These are phyloP conservation scores for Pangasius krempfi DNA, from an alignment of 2,797 vertebrate species.

Conservation along the genomic window DNA sequence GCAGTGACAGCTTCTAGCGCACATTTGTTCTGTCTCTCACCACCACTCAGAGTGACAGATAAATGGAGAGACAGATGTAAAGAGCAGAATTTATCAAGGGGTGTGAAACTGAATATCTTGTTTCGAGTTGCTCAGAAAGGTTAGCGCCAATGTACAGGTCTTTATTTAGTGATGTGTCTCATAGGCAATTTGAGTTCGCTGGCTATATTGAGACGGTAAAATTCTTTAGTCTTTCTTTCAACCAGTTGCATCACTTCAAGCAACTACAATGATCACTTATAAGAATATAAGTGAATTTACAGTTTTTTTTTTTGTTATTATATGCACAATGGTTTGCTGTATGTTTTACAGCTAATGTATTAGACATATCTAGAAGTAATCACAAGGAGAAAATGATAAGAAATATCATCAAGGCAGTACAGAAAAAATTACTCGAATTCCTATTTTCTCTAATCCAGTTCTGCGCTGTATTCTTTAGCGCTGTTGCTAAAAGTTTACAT, in stretches of 20 bases:
- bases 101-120: conserved; percentile 74
- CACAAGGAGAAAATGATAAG: background rate
- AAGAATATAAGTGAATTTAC: conserved; percentile 15
- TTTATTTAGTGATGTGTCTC: conserved; percentile 75
- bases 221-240: conserved; percentile 67
- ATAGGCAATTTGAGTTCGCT: conserved; percentile 61
- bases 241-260: conserved; percentile 74
- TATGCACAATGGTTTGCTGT: background rate
- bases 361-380: background rate
- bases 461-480: background rate
- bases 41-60: conserved; percentile 62
- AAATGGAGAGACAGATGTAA: conserved; percentile 76
- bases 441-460: background rate
- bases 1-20: background rate
- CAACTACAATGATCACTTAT: conserved; percentile 37
- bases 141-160: conserved; percentile 72
- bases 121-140: conserved; percentile 70
- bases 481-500: background rate
- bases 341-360: background rate
- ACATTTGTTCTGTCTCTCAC: conserved; percentile 20
- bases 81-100: conserved; percentile 63
- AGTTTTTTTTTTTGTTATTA: background rate
- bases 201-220: conserved; percentile 66
- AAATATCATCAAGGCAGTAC: background rate
- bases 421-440: no score